A percentile compares a stretch with the other conserved stretches of the same genome.
phyloP scores from a whole-genome alignment of 2,888 invertebrate genomes.

The Endotricha flammealis region DNA sequence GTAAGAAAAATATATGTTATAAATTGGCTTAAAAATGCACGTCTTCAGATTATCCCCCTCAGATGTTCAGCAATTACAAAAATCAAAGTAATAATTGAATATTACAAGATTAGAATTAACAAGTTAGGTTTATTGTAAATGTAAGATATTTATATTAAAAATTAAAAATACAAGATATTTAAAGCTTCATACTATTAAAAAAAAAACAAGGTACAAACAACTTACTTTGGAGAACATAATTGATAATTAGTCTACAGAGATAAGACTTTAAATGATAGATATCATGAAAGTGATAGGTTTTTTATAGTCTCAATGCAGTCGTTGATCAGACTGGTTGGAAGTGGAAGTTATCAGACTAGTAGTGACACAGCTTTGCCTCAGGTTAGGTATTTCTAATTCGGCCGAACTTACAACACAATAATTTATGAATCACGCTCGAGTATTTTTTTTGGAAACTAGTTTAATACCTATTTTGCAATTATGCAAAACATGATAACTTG shows the following conservation, averaged over 20 bases:
- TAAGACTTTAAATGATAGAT: neutral
- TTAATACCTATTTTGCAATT: no score
- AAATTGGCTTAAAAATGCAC: neutral
- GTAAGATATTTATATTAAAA: neutral
- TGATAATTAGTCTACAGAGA: neutral
- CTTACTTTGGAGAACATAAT: constrained; percentile 16
- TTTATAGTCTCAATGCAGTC: neutral
- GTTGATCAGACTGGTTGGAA: neutral
- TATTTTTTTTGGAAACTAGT: neutral
- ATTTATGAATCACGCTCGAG: neutral
- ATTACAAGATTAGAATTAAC: no score
- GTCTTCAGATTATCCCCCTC: no score
- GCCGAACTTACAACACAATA: neutral
- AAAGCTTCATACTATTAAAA: neutral
- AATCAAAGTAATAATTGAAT: no score
- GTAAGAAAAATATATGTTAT: constrained; percentile 1
- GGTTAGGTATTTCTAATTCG: neutral
- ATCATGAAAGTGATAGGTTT: neutral
- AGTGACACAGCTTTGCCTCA: neutral
- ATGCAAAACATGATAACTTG: no score
- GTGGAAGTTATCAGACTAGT: neutral
- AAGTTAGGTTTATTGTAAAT: neutral
- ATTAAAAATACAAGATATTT: constrained; percentile 1
- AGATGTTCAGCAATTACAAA: no score
- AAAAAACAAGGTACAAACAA: constrained; percentile 1